These are phyloP conservation scores for Tinamus guttatus DNA, from an alignment of 2,113 vertebrate species.

Conservation along the genomic window DNA sequence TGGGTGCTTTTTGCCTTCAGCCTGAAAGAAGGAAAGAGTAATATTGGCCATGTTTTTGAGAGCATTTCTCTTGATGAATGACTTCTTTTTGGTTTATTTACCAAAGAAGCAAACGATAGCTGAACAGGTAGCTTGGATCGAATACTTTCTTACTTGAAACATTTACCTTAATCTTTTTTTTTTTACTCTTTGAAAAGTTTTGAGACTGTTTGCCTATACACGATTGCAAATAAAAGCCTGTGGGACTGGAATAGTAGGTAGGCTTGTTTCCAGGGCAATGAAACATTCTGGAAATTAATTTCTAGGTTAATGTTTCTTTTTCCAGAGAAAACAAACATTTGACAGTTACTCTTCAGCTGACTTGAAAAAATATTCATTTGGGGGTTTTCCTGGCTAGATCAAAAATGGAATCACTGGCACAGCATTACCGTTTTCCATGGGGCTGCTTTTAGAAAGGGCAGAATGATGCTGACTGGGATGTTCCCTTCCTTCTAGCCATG, in stretches of 20 bases:
- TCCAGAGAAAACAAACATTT: neutral
- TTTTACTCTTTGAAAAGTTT: neutral
- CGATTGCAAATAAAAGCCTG: neutral
- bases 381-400: neutral
- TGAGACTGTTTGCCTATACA: neutral
- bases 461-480: neutral
- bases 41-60: neutral
- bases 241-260: neutral
- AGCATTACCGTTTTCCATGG: neutral
- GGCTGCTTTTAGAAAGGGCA: neutral
- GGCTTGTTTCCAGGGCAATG: neutral
- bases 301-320: neutral
- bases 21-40: neutral
- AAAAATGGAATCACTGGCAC: neutral
- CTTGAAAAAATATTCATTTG: neutral
- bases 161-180: neutral
- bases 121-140: neutral
- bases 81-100: neutral
- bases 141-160: neutral
- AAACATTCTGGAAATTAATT: neutral
- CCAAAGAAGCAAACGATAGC: neutral
- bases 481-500: neutral
- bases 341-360: neutral
- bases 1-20: neutral
- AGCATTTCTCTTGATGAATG: neutral